These are phyloP conservation scores for Morone saxatilis DNA, from an alignment of 2,113 vertebrate genomes.

Conservation along the genomic window DNA sequence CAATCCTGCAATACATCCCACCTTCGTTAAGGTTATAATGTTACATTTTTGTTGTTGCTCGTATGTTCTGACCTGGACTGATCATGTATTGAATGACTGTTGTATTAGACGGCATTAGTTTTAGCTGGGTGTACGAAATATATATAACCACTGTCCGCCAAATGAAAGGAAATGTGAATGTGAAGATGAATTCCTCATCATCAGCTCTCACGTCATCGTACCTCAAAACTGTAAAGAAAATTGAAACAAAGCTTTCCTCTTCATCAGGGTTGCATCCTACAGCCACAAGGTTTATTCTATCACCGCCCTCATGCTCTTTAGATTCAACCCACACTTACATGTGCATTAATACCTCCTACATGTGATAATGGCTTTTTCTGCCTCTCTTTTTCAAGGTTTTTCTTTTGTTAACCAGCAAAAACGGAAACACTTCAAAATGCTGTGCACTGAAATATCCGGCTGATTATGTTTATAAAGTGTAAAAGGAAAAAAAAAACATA, in stretches of 20 bases:
- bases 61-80: too few species aligned
- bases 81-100: neutral
- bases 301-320: conserved; percentile 69
- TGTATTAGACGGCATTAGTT: neutral
- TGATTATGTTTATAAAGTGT: neutral
- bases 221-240: conserved; percentile 26
- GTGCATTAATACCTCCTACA: conserved; percentile 79
- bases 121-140: neutral
- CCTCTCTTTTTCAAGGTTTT: conserved; percentile 22
- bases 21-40: too few species aligned
- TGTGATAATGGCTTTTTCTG: conserved; percentile 69
- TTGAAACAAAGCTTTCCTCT: conserved; percentile 35
- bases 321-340: conserved; percentile 70
- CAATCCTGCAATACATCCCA: too few species aligned
- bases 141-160: neutral
- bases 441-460: neutral
- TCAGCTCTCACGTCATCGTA: neutral
- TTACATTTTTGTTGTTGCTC: too few species aligned
- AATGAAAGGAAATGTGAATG: neutral
- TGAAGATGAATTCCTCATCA: neutral
- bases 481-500: neutral
- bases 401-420: conserved; percentile 25
- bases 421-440: neutral
- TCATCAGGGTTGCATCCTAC: conserved; percentile 35
- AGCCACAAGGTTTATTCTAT: conserved; percentile 63